Percentiles rank a stretch among this genome's conserved stretches.
Conservation (phyloP, 2,888 invertebrate genomes). For the Digitonthophagus gazella region DNA sequence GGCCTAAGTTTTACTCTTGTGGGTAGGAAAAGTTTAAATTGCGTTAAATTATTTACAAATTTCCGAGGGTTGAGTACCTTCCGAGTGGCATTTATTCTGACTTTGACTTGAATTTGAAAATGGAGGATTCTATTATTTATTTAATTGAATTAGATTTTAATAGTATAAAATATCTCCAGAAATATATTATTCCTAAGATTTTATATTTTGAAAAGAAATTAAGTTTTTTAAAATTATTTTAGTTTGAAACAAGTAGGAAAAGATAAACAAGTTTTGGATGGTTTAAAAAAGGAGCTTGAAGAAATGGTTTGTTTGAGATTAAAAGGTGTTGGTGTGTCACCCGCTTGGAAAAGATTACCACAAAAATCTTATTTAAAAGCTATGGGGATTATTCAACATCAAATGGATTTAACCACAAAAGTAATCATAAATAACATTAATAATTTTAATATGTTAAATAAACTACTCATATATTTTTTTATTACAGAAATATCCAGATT, state of each 20-base stretch:
- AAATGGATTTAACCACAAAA: conserved; percentile 58
- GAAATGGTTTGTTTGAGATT: conserved; percentile 55
- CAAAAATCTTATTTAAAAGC: conserved; percentile 58
- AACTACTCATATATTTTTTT: conserved; percentile 6
- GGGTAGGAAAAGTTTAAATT: too few relatives aligned
- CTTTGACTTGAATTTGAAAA: too few relatives aligned
- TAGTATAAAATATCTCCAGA: too few relatives aligned
- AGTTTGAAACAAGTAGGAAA: conserved; percentile 35
- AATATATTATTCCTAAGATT: too few relatives aligned
- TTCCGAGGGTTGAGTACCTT: neutral
- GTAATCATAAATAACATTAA: conserved; percentile 47
- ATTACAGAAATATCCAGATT: conserved; percentile 32
- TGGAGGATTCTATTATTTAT: neutral
- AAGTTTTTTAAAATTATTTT: neutral
- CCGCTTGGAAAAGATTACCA: conserved; percentile 61
- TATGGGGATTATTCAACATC: conserved; percentile 57
- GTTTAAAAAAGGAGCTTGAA: conserved; percentile 35
- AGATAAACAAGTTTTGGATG: conserved; percentile 31
- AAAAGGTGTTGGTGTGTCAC: conserved; percentile 62
- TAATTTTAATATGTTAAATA: neutral
- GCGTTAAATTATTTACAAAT: too few relatives aligned
- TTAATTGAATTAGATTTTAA: neutral
- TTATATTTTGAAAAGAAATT: neutral
- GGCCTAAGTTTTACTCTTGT: too few relatives aligned
- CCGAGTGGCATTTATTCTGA: neutral